Evolutionary conservation across 2,113 vertebrate genomes (phyloP).

Genomic region (Tichodroma muraria): DNA sequence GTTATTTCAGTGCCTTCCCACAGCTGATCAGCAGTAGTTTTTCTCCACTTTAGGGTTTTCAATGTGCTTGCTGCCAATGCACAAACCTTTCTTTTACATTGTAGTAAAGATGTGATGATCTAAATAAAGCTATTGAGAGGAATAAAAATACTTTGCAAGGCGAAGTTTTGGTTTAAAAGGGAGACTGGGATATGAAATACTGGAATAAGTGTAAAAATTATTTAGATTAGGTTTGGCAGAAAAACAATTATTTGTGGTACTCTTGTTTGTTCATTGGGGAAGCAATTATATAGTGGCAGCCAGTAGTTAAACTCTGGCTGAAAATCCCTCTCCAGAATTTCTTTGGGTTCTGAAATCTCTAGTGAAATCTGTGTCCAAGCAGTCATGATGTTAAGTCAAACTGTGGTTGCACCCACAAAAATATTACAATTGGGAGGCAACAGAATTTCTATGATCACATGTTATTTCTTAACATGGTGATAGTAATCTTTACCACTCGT

Average conservation of each 20-base stretch:
- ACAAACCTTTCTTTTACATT: neutral
- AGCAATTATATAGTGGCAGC: neutral
- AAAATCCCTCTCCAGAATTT: neutral
- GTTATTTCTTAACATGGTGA: neutral
- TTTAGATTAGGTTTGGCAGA: neutral
- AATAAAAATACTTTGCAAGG: neutral
- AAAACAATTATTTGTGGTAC: neutral
- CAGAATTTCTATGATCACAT: neutral
- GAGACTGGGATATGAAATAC: neutral
- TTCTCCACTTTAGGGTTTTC: neutral
- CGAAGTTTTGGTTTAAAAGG: neutral
- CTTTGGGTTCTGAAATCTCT: neutral
- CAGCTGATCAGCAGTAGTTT: neutral
- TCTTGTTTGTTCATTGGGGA: neutral
- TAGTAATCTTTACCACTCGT: neutral
- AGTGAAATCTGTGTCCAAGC: neutral
- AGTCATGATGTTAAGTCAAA: neutral
- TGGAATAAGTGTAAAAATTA: neutral
- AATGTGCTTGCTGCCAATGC: fast-evolving
- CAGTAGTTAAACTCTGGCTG: neutral
- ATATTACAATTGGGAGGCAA: neutral
- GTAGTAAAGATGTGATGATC: neutral
- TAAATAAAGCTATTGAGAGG: neutral
- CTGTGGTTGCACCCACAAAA: neutral
- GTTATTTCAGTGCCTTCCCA: neutral